These are phyloP conservation scores for Chunga burmeisteri DNA, from an alignment of 2,113 vertebrate genomes.

Conservation along the genomic window DNA sequence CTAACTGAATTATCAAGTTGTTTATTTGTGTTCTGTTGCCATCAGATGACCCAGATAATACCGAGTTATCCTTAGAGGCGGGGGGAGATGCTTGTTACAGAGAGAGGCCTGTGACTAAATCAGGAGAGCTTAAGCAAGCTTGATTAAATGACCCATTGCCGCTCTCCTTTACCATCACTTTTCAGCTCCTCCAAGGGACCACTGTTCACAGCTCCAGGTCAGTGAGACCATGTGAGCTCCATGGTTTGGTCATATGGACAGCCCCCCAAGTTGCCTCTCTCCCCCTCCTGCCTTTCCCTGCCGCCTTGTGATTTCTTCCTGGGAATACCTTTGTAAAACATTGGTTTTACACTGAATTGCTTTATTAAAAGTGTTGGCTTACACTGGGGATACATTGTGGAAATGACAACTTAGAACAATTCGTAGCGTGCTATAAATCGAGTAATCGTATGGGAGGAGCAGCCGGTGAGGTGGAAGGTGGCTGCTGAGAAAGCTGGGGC, in stretches of 20 bases:
- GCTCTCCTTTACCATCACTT: background rate
- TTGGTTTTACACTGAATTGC: background rate
- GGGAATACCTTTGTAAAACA: background rate
- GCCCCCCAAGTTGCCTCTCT: background rate
- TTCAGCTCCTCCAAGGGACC: background rate
- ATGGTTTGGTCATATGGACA: accelerated
- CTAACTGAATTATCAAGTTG: background rate
- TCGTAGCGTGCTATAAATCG: background rate
- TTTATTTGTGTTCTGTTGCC: background rate
- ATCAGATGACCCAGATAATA: slow-evolving; percentile 11
- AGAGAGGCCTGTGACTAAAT: background rate
- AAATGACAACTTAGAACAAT: background rate
- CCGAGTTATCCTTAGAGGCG: background rate
- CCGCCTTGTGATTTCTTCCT: background rate
- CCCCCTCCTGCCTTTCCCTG: background rate
- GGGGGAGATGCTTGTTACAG: background rate
- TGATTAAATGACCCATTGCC: background rate
- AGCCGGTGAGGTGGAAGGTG: background rate
- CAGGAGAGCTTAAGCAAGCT: background rate
- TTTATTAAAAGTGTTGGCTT: background rate
- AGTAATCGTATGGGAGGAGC: background rate
- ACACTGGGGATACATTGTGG: background rate
- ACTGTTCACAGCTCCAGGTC: background rate
- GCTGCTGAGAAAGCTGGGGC: background rate
- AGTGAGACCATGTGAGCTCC: background rate